Conservation (phyloP, 2,888 invertebrate genomes). For the Eretmocerus hayati region DNA sequence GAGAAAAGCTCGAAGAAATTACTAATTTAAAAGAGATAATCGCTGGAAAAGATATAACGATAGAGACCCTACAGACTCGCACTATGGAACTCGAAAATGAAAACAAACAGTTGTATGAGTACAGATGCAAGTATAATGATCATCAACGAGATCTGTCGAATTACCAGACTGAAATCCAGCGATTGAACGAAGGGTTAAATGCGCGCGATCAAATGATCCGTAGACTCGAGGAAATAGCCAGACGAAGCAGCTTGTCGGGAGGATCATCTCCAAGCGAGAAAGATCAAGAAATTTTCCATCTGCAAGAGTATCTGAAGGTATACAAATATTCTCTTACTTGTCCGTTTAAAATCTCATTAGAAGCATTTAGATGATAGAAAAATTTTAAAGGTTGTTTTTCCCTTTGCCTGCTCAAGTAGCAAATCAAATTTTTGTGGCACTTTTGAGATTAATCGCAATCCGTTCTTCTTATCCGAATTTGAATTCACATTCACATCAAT, state of each 20-base stretch:
- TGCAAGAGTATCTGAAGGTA: conserved; percentile 52
- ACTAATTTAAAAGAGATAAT: conserved; percentile 48
- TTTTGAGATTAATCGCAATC: too few relatives aligned
- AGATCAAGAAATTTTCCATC: conserved; percentile 51
- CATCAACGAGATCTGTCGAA: conserved; percentile 30
- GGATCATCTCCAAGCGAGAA: conserved; percentile 34
- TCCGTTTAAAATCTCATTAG: neutral
- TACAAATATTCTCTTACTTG: neutral
- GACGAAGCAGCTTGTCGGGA: conserved; percentile 32
- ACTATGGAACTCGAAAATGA: conserved; percentile 39
- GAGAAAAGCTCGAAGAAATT: conserved; percentile 49
- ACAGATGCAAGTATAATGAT: conserved; percentile 49
- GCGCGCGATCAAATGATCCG: conserved; percentile 37
- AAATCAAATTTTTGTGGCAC: too few relatives aligned
- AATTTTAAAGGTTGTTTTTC: neutral
- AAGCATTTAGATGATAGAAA: neutral
- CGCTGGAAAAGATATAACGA: conserved; percentile 35
- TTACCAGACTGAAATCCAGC: conserved; percentile 32
- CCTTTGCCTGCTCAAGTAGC: neutral
- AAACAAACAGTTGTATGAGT: conserved; percentile 37
- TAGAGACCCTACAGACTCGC: conserved; percentile 35
- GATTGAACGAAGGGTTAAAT: conserved; percentile 36
- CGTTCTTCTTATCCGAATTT: neutral
- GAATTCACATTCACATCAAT: neutral
- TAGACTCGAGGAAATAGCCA: conserved; percentile 38